Percentiles rank a stretch among this genome's conserved stretches.
phyloP scores from a whole-genome alignment of 2,113 vertebrate genomes.

The Chitala chitala region DNA sequence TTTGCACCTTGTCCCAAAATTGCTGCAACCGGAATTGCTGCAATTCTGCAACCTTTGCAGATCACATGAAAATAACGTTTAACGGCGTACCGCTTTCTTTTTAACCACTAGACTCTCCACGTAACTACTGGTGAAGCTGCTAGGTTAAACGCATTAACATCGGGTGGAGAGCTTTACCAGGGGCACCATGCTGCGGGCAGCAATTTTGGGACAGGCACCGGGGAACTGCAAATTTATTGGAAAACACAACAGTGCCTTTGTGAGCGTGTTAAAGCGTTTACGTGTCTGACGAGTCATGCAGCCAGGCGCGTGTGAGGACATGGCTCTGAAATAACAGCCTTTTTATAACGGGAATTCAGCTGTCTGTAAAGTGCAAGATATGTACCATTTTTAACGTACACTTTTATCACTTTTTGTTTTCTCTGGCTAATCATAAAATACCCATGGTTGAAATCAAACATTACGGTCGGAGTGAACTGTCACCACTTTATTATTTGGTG shows the following conservation, averaged over 20 bases:
- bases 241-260: slow-evolving; percentile 30
- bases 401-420: background rate
- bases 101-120: no score
- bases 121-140: background rate
- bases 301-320: slow-evolving; percentile 49
- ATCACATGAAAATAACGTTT: no score
- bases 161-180: slow-evolving; percentile 33
- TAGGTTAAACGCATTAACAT: background rate
- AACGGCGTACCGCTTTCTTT: background rate
- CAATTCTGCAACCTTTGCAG: no score
- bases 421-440: no score
- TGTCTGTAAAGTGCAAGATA: background rate
- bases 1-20: background rate
- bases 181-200: slow-evolving; percentile 50
- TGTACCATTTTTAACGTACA: background rate
- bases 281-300: slow-evolving; percentile 63
- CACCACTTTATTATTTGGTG: no score
- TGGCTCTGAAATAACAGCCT: slow-evolving; percentile 31
- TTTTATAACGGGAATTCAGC: slow-evolving; percentile 31
- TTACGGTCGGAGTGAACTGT: no score
- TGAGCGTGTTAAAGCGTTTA: slow-evolving; percentile 46
- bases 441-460: no score
- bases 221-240: slow-evolving; percentile 5
- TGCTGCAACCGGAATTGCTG: background rate
- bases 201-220: slow-evolving; percentile 45